Evolutionary conservation across 2,797 vertebrate species (phyloP), one percentile per base, ranked within the genome.

Genomic region (Siniperca undulata): DNA sequence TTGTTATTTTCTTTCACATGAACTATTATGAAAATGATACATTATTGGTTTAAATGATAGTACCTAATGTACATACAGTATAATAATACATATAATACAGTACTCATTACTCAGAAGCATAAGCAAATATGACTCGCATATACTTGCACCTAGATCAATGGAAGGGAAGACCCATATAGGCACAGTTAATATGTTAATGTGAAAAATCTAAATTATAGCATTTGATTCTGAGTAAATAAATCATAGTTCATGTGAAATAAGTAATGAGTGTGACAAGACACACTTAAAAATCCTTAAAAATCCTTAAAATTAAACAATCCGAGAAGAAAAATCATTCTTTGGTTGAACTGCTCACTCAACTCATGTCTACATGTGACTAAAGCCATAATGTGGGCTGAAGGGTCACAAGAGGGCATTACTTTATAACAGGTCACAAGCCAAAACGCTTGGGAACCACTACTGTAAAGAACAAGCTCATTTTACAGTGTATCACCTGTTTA

Each of bases 161-260:
- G 22, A 65, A 40, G 42, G 5, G 1, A 71, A 59, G 12, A 4
- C 48, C 46, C 2, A 3, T 1, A 44, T 52, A 10, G 44, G 14
- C 48, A 73, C 3, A 65, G 0, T 30, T 30, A 30, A 30, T 30
- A 40, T 46, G 16, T 27, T 7, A 20, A 64, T 46, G 50, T 74
- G 10, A 27, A 52, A 59, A 69, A 68, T 34, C 2, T 56, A 5
- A 52, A 69, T 44, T n/a, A 48, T 1, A 17, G 20, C 3, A 48
- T 24, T n/a, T 56, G 22, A 62, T 40, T 73, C 17, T 5, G 24
- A 27, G 17, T 44, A 36, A 61, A 64, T 65, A 66, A 46, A 79
- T 58, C 20, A 64, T 0, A 20, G 6, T 19, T 3, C 3, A 1
- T 38, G 59, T 70, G 5, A 48, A 53, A 46, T 53, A 34, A 40